A percentile compares a stretch with the other conserved stretches of the same genome.
phyloP scores from a whole-genome alignment of 2,888 invertebrate genomes.

The Philereme transversata region DNA sequence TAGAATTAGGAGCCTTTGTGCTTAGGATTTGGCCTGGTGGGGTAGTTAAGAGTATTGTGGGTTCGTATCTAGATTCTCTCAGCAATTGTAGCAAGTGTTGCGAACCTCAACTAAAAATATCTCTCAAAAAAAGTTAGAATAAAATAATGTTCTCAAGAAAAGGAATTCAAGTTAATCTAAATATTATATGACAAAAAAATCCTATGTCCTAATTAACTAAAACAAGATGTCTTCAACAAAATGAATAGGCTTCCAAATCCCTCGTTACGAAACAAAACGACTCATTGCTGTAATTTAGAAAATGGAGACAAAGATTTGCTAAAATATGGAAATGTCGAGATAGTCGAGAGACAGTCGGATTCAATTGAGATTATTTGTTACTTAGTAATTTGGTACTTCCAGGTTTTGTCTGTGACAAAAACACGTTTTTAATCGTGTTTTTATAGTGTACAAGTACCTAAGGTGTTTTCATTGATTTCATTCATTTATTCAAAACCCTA shows the following conservation, averaged over 20 bases:
- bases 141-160: not conserved
- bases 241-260: conserved; percentile 1
- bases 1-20: too few relatives aligned
- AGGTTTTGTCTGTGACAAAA: not conserved
- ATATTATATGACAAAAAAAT: not conserved
- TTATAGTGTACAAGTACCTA: too few relatives aligned
- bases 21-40: too few relatives aligned
- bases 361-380: conserved; percentile 1
- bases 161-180: not conserved
- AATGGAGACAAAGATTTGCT: conserved; percentile 10
- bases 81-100: too few relatives aligned
- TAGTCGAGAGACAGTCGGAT: not conserved
- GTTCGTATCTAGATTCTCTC: too few relatives aligned
- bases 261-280: conserved; percentile 8
- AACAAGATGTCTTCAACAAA: conserved; percentile 13
- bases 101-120: not conserved
- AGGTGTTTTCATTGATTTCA: too few relatives aligned
- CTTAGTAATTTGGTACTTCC: not conserved
- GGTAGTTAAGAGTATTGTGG: too few relatives aligned
- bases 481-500: too few relatives aligned
- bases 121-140: not conserved
- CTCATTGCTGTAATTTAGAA: conserved; percentile 18
- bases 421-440: not conserved
- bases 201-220: conserved; percentile 12
- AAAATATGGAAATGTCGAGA: conserved; percentile 7